Base-by-base conservation (phyloP, 1,140 invertebrate species). In the Doryteuthis pealeii region DNA sequence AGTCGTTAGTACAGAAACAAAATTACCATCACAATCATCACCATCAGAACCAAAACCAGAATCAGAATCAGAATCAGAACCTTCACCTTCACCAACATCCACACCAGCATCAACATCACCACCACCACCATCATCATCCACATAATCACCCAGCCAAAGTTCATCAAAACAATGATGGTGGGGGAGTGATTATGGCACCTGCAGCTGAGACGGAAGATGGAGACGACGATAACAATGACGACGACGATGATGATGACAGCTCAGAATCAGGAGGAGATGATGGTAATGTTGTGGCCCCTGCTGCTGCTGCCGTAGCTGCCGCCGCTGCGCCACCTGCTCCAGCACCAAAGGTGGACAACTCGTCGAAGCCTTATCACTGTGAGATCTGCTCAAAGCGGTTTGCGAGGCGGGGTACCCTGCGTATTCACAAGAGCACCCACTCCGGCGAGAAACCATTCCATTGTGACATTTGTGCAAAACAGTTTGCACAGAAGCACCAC, bases 391-490 rank as follows among this genome's bases (percentile, higher is more conserved):
- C 54, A 10, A 76, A 73, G 49, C 73, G 35, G 58, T 76, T 76
- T 71, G 49, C 49, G n/a, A 18, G 68, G 6, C 69, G 68, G 40
- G 76, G 75, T 62, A 76, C 74, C 94, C 76, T 80, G 74, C 74
- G 73, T 30, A 76, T 68, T 26, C 79, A 78, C 31, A 74, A 75
- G 68, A 62, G 72, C 26, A 78, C 70, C 18, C 78, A 79, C 62
- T 74, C 69, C 8, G 74, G 74, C 12, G 78, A 77, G 65, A 79
- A 71, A 45, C 79, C 82, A 1, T 84, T 77, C 67, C 71, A 49
- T 4, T 79, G 77, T 72, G 90, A 92, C 2, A 92, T 96, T 66
- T 96, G 95, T 32, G 26, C n/a, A 2, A 58, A 28, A 65, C 62
- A 40, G 4, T 76, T 76, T 32, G 71, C 45, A 40, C 70, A 76